Percentiles rank a stretch among this genome's conserved stretches.
Conservation (phyloP, 2,888 invertebrate species). For the Microctonus brassicae region DNA sequence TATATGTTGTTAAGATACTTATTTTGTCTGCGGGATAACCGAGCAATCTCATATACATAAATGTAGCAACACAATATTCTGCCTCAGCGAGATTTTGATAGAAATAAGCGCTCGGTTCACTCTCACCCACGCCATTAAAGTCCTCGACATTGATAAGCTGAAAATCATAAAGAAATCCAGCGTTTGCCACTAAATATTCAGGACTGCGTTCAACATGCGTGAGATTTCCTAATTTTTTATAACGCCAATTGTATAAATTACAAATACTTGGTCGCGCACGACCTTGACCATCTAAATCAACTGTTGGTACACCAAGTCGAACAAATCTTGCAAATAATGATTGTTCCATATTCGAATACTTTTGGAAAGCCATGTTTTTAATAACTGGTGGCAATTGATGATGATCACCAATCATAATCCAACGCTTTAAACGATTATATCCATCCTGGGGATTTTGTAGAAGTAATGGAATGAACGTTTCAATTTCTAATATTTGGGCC, state of each 20-base stretch:
- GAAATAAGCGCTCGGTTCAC: conserved; percentile 98
- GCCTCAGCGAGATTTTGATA: conserved; percentile 95
- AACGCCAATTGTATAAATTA: conserved; percentile 95
- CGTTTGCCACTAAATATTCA: conserved; percentile 92
- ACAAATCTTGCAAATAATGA: conserved; percentile 97
- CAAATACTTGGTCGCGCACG: conserved; percentile 93
- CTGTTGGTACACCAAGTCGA: conserved; percentile 94
- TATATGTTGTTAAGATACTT: conserved; percentile 98
- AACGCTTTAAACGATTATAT: conserved; percentile 93
- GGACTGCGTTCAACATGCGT: conserved; percentile 86
- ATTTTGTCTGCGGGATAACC: conserved; percentile 98
- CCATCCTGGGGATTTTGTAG: conserved; percentile 99
- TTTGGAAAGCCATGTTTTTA: conserved; percentile 99
- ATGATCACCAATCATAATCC: conserved; percentile 99
- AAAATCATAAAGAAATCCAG: conserved; percentile 93
- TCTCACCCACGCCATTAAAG: conserved; percentile 96
- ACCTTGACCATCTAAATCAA: conserved; percentile 98
- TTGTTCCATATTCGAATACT: conserved; percentile 99
- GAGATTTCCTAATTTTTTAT: conserved; percentile 94
- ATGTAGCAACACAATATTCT: conserved; percentile 96
- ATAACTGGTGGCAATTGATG: conserved; percentile 99
- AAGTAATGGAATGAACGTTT: conserved; percentile 98
- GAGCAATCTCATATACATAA: conserved; percentile 97
- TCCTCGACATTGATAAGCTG: conserved; percentile 97
- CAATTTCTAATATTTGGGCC: conserved; percentile 98